Evolutionary conservation across 2,797 vertebrate species (phyloP), one percentile per base, ranked within the genome.

Genomic region (Acanthopagrus latus): DNA sequence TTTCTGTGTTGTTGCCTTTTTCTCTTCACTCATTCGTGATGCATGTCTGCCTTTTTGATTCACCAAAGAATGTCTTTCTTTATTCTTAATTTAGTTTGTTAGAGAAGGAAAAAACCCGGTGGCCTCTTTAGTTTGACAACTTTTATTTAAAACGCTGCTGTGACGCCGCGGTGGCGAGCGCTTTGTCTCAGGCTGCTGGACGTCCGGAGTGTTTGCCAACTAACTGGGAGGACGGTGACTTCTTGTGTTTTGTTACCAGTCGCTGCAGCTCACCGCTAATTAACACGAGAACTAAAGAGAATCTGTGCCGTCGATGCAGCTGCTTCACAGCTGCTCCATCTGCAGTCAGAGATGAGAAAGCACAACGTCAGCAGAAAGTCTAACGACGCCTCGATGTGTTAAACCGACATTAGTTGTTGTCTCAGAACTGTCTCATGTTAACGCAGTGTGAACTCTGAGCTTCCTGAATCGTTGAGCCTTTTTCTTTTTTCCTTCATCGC

Each of bases 21-120:
- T 78, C 38, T 33, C 48, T 73, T 86, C 21, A 47, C 69, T 82
- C 20, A 51, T 68, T 55, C 20, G 52, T 67, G 74, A 23, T 69
- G 76, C 80, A 80, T 84, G 84, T 55, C 74, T 89, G 59, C 83
- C 81, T 93, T 89, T 86, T 87, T 74, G 60, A 90, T 88, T 90
- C 88, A 85, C 93, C 89, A 92, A 93, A 94, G 88, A 93, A 76
- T 81, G 76, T 83, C 14, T 58, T 71, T 71, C 27, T 60, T 70
- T 33, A 7, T 25, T 33, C 33, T 7, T 33, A 1, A 7, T 33
- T 33, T 33, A 33, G 12, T 8, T 75, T 44, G 11, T 71, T 38
- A 27, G 38, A n/a, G 58, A 52, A 75, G 2, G 25, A 76, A 29
- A 4, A 58, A 70, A 64, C 7, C 9, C 47, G 13, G 21, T 70